Evolutionary conservation across 1,140 invertebrate genomes (phyloP).

Genomic region (Bombus balteatus): DNA sequence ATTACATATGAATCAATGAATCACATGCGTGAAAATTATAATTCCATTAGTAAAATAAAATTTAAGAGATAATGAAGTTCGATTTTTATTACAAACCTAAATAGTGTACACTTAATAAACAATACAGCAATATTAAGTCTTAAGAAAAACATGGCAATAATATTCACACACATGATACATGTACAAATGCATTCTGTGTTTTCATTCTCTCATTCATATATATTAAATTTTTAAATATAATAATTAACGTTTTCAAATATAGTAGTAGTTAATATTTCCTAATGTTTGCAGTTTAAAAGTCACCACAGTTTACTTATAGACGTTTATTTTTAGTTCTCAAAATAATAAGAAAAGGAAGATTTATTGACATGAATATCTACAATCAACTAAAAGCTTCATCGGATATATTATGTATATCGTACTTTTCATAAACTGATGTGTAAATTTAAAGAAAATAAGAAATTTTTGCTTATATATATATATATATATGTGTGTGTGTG

Average conservation of each 20-base stretch:
- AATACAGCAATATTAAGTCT: background rate
- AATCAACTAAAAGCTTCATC: background rate
- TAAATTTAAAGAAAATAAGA: constrained; percentile 2
- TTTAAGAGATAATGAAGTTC: background rate
- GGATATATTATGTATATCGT: background rate
- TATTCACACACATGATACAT: constrained; percentile 30
- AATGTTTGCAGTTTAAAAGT: constrained; percentile 24
- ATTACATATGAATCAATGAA: constrained; percentile 19
- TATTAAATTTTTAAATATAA: constrained; percentile 13
- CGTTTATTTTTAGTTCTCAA: background rate
- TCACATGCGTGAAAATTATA: constrained; percentile 32
- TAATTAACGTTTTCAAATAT: constrained; percentile 21
- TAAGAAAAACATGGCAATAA: constrained; percentile 16
- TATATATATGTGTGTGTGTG: background rate
- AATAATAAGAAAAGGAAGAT: background rate
- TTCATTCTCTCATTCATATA: constrained; percentile 6
- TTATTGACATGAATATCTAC: background rate
- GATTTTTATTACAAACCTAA: background rate
- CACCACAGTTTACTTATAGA: background rate
- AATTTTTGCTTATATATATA: background rate
- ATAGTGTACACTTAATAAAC: background rate
- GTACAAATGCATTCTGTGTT: constrained; percentile 6
- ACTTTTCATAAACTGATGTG: constrained; percentile 11
- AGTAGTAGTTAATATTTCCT: background rate
- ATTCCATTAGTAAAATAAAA: background rate